Evolutionary conservation across 2,113 vertebrate genomes (phyloP), one percentile per base, ranked within the genome.

Genomic region (Halichoeres trimaculatus): DNA sequence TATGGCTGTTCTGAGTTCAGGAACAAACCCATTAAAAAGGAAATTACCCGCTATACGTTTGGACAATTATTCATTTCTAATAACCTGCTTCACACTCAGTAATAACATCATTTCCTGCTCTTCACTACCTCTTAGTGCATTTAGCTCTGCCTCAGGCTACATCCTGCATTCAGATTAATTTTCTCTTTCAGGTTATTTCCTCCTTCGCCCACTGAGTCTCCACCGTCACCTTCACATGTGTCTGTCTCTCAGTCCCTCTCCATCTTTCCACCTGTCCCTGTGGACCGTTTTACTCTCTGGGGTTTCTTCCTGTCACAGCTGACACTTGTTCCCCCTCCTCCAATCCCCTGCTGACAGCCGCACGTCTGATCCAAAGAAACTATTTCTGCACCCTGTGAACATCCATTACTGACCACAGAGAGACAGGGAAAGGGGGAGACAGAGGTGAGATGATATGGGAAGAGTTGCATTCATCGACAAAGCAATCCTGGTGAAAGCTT

Each of bases 61-160:
- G 70, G 54, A 86, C 69, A 81, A 89, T 84, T 74, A 73, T 60
- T 88, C 71, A 70, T 84, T 80, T 84, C 68, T 80, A 85, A 93
- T 86, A 83, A 89, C 74, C 76, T 63, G 71, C 67, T 76, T 65
- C 68, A 56, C 62, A 56, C 77, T 71, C 57, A 43, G 53, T 89
- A 77, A 79, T 79, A 87, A 77, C 57, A 74, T 67, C 10, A 77
- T 69, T 76, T 74, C 80, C 84, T 80, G 78, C 63, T 80, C 72
- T 70, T 84, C 69, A 60, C 57, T 22, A 61, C 68, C 55, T 83
- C 83, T 81, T 81, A 87, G 89, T 85, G 78, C 50, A 54, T 84
- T 77, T 78, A 85, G 60, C 41, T 43, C 41, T 19, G 83, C 88
- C 81, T 68, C 59, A 10, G 85, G 90, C 81, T 50, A 70, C 43